Evolutionary conservation across 2,888 invertebrate species (phyloP), one percentile per base, ranked within the genome.

Genomic region (Phragmatobia fuliginosa): DNA sequence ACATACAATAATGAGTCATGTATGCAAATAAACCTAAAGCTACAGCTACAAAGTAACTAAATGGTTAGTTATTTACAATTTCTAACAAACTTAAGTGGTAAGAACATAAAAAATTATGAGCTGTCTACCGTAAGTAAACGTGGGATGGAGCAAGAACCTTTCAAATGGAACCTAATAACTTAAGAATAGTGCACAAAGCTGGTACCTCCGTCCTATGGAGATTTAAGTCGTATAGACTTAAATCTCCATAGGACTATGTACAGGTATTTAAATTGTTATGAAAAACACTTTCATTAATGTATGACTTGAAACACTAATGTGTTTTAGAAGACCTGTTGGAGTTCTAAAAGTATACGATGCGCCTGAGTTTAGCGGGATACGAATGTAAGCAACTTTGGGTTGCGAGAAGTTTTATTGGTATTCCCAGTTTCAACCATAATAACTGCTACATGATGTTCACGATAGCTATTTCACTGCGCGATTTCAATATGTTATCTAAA

Each of bases 51-150:
- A 33, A 60, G 52, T 52, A 52, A 25, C 25, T n/a, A 52, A 52
- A 25, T 28, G 28, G 25, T 28, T 14, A 28, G 56, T 56, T 56
- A 56, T 56, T 56, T 56, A 14, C 28, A 56, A 56, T 56, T 56
- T 56, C 25, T 2, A 56, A 28, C 5, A 28, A 14, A 56, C 28
- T 56, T 28, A 56, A 28, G 56, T 56, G 28, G 56, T 16, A 14
- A 14, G 56, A 28, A 56, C 56, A 56, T 56, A 56, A 56, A 56
- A 56, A 5, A 28, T n/a, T 52, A 73, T 56, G 56, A 56, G 56
- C 25, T 28, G 28, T 56, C 56, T 56, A 56, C 28, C 16, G 14
- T 49, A 52, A 14, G 52, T 56, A 56, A 56, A 56, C 56, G 28
- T 25, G 14, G 56, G 56, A 56, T 56, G 14, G 5, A 28, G 25